phyloP scores from a whole-genome alignment of 2,113 vertebrate species.

The Mobula birostris region DNA sequence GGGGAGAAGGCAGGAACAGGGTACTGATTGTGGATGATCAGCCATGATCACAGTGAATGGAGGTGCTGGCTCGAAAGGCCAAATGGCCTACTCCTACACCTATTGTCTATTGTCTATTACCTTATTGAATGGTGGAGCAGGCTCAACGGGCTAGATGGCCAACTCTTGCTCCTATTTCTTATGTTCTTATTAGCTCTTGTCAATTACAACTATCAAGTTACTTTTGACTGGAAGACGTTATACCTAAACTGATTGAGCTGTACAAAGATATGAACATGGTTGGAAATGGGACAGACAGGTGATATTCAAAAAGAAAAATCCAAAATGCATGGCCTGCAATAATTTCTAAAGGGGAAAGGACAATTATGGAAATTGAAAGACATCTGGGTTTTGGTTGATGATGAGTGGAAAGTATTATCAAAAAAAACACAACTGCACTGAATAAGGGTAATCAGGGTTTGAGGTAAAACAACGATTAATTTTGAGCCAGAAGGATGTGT shows the following conservation, averaged over 20 bases:
- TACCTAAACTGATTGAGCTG: neutral
- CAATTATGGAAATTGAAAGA: neutral
- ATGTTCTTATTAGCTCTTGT: no score
- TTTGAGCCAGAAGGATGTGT: neutral
- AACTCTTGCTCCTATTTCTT: no score
- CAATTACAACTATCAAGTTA: no score
- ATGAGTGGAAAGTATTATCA: neutral
- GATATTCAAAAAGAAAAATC: neutral
- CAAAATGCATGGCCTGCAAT: neutral
- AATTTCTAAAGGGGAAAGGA: neutral
- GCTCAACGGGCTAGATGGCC: no score
- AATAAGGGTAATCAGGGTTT: neutral
- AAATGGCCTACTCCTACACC: no score
- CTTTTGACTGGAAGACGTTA: neutral
- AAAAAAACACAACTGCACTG: neutral
- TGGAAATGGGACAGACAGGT: neutral
- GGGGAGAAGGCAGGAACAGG: no score
- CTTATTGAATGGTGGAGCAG: no score
- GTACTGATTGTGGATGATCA: no score
- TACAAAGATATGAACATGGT: neutral
- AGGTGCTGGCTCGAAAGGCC: no score
- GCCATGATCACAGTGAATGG: no score
- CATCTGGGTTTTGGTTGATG: neutral
- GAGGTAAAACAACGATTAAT: neutral
- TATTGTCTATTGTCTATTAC: no score